A percentile compares a stretch with the other conserved stretches of the same genome.
Evolutionary conservation across 2,888 invertebrate species (phyloP).

Genomic region (Cyclophora albipunctata): DNA sequence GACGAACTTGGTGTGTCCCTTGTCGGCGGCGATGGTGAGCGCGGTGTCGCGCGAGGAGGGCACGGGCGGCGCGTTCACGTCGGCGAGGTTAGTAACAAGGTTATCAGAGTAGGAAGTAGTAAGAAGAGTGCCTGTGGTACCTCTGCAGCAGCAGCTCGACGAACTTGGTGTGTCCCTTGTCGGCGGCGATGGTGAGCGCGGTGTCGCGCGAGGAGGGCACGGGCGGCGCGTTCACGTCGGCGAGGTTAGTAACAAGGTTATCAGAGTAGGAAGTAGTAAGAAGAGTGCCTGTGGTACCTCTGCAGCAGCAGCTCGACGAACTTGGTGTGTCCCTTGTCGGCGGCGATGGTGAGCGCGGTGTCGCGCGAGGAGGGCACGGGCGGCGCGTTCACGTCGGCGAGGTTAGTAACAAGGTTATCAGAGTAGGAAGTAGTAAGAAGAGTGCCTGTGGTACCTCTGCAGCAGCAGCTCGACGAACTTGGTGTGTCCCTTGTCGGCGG

Average conservation of each 20-base stretch:
- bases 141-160: conserved; percentile 87
- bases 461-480: conserved; percentile 91
- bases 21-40: conserved; percentile 99
- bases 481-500: conserved; percentile 99
- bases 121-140: conserved; percentile 25
- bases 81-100: too few species aligned
- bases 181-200: conserved; percentile 99
- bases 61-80: conserved; percentile 98
- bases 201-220: conserved; percentile 98
- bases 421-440: too few species aligned
- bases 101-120: too few species aligned
- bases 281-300: conserved; percentile 44
- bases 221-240: conserved; percentile 98
- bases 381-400: too few species aligned
- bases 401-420: too few species aligned
- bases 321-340: conserved; percentile 98
- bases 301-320: conserved; percentile 89
- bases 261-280: too few species aligned
- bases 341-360: conserved; percentile 98
- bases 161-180: conserved; percentile 97
- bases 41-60: conserved; percentile 98
- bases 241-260: too few species aligned
- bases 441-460: conserved; percentile 59
- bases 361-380: conserved; percentile 98
- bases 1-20: conserved; percentile 96